Evolutionary conservation across 2,888 invertebrate genomes (phyloP).

Genomic region (Mellilla xanthometata): DNA sequence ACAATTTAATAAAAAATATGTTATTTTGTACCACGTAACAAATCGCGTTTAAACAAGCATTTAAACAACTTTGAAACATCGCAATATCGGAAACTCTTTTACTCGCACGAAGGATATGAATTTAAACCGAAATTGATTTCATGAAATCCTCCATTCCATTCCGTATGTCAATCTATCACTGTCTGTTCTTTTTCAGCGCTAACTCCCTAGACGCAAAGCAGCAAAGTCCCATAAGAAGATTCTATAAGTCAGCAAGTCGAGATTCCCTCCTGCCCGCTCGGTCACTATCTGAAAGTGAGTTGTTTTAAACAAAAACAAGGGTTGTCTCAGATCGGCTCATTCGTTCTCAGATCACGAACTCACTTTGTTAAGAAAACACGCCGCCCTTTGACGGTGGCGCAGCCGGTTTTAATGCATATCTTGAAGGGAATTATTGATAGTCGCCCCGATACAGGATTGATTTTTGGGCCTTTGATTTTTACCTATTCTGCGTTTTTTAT

Average conservation of each 20-base stretch:
- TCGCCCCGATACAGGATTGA: conserved; percentile 47
- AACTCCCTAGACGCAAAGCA: not conserved
- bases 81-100: too few species aligned
- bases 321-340: conserved; percentile 63
- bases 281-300: conserved; percentile 67
- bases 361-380: conserved; percentile 79
- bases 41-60: too few species aligned
- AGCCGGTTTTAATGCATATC: conserved; percentile 77
- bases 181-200: too few species aligned
- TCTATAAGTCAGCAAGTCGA: conserved; percentile 37
- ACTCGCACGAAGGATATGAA: too few species aligned
- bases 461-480: conserved; percentile 45
- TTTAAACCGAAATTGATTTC: too few species aligned
- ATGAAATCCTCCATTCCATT: too few species aligned
- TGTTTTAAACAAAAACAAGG: conserved; percentile 77
- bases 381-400: conserved; percentile 68
- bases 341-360: conserved; percentile 68
- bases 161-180: too few species aligned
- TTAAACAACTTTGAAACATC: too few species aligned
- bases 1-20: too few species aligned
- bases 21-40: too few species aligned
- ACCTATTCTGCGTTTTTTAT: not conserved
- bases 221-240: conserved; percentile 20
- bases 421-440: conserved; percentile 74
- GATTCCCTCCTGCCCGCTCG: conserved; percentile 47